Evolutionary conservation across 2,888 invertebrate species (phyloP).

Genomic region (Himalopsyche anomala): DNA sequence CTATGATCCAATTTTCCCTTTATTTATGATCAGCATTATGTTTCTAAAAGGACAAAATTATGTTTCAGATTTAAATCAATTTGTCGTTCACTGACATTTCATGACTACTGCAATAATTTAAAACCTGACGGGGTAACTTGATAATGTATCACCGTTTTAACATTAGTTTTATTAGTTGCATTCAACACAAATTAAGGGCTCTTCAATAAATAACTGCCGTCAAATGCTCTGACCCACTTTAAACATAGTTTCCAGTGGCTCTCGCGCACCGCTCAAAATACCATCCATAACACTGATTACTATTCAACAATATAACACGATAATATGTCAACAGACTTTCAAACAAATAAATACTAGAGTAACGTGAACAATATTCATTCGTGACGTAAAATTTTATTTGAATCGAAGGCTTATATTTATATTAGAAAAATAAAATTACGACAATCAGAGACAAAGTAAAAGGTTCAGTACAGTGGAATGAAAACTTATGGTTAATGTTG

Average conservation of each 20-base stretch:
- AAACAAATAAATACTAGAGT: conserved; percentile 7
- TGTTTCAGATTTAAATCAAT: too few species aligned
- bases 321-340: conserved; percentile 23
- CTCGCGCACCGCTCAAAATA: background rate
- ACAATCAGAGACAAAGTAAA: too few species aligned
- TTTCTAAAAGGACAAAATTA: too few species aligned
- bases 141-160: too few species aligned
- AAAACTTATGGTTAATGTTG: too few species aligned
- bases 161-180: background rate
- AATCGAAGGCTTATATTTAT: background rate
- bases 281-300: background rate
- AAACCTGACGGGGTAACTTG: too few species aligned
- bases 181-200: conserved; percentile 14
- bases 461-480: too few species aligned
- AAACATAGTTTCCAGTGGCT: background rate
- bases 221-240: background rate
- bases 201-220: conserved; percentile 4
- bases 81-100: too few species aligned
- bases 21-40: too few species aligned
- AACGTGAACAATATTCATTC: background rate
- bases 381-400: background rate
- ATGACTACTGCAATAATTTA: too few species aligned
- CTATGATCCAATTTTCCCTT: too few species aligned
- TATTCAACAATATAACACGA: conserved; percentile 26
- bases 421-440: too few species aligned